Percentiles rank a stretch among this genome's conserved stretches.
Evolutionary conservation across 37 sponge, comb jelly and placozoan genomes (phyloP).

Genomic region (Mnemiopsis leidyi): DNA sequence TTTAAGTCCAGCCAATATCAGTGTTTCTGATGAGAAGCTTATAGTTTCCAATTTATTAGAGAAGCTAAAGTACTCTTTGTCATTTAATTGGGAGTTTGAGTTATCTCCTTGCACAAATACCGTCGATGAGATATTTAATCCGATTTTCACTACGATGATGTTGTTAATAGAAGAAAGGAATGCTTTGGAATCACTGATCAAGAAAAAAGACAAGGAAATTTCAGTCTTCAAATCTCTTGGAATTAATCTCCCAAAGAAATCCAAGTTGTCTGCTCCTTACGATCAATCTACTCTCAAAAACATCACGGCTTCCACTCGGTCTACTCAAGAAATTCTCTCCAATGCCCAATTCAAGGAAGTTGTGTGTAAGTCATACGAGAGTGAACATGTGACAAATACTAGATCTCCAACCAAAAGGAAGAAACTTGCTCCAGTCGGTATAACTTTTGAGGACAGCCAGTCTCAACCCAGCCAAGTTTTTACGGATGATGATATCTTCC

Average conservation of each 20-base stretch:
- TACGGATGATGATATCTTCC: background rate
- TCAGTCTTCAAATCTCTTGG: slow-evolving; percentile 22
- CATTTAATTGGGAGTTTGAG: slow-evolving; percentile 20
- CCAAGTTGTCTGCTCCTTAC: slow-evolving; percentile 35
- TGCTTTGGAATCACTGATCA: background rate
- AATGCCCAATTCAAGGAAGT: background rate
- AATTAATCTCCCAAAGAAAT: slow-evolving; percentile 36
- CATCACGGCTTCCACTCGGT: background rate
- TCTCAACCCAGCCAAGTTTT: slow-evolving; percentile 34
- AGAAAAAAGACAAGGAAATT: slow-evolving; percentile 59
- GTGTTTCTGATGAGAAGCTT: background rate
- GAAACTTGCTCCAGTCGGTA: background rate
- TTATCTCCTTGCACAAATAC: background rate
- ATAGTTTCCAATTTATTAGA: background rate
- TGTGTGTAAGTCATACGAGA: background rate
- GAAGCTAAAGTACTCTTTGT: background rate
- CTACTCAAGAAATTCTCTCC: background rate
- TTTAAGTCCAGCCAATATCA: background rate
- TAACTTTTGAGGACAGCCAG: background rate
- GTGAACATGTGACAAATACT: background rate
- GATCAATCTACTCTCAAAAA: background rate
- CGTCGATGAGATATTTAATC: background rate
- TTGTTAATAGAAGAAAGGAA: background rate
- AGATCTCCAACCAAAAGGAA: background rate
- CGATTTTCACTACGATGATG: background rate